A percentile compares a stretch with the other conserved stretches of the same genome.
Conservation (phyloP, 2,113 vertebrate genomes). For the Uria aalge region DNA sequence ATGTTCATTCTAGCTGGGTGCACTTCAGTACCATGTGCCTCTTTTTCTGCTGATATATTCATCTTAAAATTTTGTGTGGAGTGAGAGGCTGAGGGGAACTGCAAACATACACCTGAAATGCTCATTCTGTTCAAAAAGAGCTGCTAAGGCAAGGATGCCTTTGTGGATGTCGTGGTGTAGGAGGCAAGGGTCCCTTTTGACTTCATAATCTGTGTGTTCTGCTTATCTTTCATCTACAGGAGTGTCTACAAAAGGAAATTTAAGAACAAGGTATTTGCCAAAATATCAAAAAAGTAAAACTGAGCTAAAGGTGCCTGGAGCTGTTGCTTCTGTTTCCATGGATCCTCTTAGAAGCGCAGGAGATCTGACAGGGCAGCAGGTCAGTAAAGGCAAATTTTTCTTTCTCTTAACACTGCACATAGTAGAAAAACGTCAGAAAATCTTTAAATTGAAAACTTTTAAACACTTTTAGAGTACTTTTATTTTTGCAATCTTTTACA, state of each 20-base stretch:
- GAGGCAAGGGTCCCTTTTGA: background rate
- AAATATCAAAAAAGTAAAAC: slow-evolving; percentile 40
- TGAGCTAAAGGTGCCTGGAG: slow-evolving; percentile 51
- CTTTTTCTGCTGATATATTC: background rate
- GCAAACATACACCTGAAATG: background rate
- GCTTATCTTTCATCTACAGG: slow-evolving; percentile 61
- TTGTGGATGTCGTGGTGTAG: background rate
- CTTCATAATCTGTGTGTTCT: background rate
- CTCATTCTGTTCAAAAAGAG: background rate
- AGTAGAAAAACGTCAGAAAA: background rate
- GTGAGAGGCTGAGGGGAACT: background rate
- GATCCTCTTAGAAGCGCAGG: slow-evolving; percentile 34
- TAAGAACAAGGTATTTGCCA: slow-evolving; percentile 35
- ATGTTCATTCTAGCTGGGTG: background rate
- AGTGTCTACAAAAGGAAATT: slow-evolving; percentile 67
- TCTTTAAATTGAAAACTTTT: background rate
- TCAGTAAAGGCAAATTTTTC: slow-evolving; percentile 37
- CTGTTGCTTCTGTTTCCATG: slow-evolving; percentile 40
- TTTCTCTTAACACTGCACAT: background rate
- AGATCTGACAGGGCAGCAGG: slow-evolving; percentile 53
- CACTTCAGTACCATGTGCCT: background rate
- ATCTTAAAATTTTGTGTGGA: background rate
- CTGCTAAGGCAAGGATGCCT: background rate
- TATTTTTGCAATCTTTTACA: background rate
- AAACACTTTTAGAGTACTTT: background rate